These are phyloP conservation scores for Mycteria americana DNA, from an alignment of 2,797 vertebrate genomes.

Conservation along the genomic window DNA sequence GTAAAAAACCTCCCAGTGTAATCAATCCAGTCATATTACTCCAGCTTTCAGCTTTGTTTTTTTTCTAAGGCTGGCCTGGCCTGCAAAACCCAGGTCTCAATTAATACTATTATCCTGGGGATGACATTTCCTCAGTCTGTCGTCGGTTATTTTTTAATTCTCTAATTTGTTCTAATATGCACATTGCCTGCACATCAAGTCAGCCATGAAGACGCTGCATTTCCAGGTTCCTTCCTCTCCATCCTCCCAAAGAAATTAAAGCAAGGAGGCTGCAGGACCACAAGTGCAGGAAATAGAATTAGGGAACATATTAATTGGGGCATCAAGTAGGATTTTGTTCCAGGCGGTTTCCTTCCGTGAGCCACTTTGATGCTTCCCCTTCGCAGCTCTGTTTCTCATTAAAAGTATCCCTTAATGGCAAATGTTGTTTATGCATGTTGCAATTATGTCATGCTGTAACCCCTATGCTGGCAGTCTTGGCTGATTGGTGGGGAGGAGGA, in stretches of 20 bases:
- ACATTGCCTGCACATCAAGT: constrained; percentile 80
- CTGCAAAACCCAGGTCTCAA: constrained; percentile 74
- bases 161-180: constrained; percentile 85
- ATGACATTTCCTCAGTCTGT: constrained; percentile 83
- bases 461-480: constrained; percentile 57
- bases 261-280: constrained; percentile 77
- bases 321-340: constrained; percentile 84
- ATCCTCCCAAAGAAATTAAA: constrained; percentile 83
- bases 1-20: not conserved
- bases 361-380: constrained; percentile 82
- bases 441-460: constrained; percentile 79
- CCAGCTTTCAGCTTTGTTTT: not conserved
- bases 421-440: constrained; percentile 78
- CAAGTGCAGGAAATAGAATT: constrained; percentile 87
- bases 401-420: constrained; percentile 81
- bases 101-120: constrained; percentile 81
- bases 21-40: constrained; percentile 27
- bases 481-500: constrained; percentile 50
- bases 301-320: constrained; percentile 86
- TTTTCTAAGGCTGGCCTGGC: constrained; percentile 47
- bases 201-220: constrained; percentile 78
- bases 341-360: constrained; percentile 84
- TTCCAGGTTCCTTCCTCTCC: constrained; percentile 83
- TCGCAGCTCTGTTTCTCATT: constrained; percentile 84
- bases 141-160: constrained; percentile 80